Base-by-base conservation (phyloP, 2,888 invertebrate species). In the Diarsia brunnea region DNA sequence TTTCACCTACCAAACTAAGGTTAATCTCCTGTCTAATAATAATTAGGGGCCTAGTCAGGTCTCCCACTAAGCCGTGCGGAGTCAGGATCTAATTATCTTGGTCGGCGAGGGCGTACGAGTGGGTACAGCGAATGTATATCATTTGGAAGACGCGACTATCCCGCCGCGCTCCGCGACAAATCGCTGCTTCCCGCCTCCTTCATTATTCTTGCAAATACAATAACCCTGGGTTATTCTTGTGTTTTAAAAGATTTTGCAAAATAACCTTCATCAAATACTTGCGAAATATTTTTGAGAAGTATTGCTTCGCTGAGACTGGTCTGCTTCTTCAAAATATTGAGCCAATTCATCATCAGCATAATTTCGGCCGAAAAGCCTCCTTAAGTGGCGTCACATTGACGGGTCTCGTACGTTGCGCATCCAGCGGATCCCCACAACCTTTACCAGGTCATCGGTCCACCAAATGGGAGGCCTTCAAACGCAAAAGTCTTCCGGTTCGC, bases 161-260 rank as follows among this genome's bases (percentile, higher is more conserved):
- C 79, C 69, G 63, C 80, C 75, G 81, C 73, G 85, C 66, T 51
- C 77, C 75, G 81, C 72, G 85, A 88, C 87, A 87, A 89, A 89
- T 87, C 80, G 79, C 75, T 77, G 77, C 86, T 88, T 89, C 89
- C 89, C 85, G 85, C 84, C 81, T 79, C 69, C 69, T 81, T 78
- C 75, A 85, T 88, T 84, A 79, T 82, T 76, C 81, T 83, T 85
- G 85, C 78, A 68, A 83, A 84, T 73, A 78, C 79, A 87, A 79
- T 76, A 75, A 72, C 49, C 43, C 69, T 38, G 87, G 87, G 87
- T n/a, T 81, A 87, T 87, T 87, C 87, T 82, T 45, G 8, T n/a
- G 12, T 14, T n/a, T 55, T 68, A 24, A 3, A 11, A 19, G 11
- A 47, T 27, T 66, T 47, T 53, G 2, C 11, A 24, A n/a, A 19